A percentile compares a stretch with the other conserved stretches of the same genome.
Conservation (phyloP, 1,140 invertebrate species). For the Lucilia cuprina region DNA sequence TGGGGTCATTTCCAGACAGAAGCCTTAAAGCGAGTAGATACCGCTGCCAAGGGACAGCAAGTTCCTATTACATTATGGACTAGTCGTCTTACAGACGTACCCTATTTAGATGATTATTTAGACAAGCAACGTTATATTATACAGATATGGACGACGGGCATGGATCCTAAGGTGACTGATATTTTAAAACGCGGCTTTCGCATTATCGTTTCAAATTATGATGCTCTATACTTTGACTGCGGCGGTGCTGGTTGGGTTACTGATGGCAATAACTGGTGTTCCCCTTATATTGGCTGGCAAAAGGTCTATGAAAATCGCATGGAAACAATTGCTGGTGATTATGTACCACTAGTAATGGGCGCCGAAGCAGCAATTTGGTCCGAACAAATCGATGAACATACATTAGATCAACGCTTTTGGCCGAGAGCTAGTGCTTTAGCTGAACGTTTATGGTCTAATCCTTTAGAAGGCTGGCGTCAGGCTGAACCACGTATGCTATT, state of each 20-base stretch:
- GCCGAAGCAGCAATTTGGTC: conserved; percentile 82
- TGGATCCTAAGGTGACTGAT: conserved; percentile 70
- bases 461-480: conserved; percentile 67
- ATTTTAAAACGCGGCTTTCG: conserved; percentile 74
- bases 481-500: conserved; percentile 74
- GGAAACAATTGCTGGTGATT: conserved; percentile 65
- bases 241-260: conserved; percentile 74
- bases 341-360: conserved; percentile 70
- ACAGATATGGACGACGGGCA: conserved; percentile 77
- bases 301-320: conserved; percentile 82
- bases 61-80: conserved; percentile 82
- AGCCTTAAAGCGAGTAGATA: conserved; percentile 70
- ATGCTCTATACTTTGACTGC: conserved; percentile 84
- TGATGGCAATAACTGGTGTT: conserved; percentile 82
- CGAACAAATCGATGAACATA: conserved; percentile 75
- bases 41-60: conserved; percentile 58
- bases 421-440: conserved; percentile 80
- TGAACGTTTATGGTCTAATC: conserved; percentile 81
- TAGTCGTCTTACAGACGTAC: conserved; percentile 74
- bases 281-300: conserved; percentile 89
- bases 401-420: conserved; percentile 76
- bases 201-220: conserved; percentile 84
- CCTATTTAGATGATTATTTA: conserved; percentile 72
- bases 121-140: conserved; percentile 80
- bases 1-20: conserved; percentile 80